Evolutionary conservation across 2,797 vertebrate genomes (phyloP).

Genomic region (Hypotaenidia philippensis): DNA sequence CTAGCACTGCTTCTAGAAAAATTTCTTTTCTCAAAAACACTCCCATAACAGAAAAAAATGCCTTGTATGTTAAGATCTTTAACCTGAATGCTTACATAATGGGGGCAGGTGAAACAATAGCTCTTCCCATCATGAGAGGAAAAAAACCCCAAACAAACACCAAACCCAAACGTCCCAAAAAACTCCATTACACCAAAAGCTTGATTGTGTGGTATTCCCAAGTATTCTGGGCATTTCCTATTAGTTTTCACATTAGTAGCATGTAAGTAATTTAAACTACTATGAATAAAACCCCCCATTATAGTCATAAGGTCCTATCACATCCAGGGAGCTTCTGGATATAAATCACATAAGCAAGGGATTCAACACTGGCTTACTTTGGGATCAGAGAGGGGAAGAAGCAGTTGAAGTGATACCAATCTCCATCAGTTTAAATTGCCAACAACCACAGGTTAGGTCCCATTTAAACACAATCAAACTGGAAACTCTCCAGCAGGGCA

Average conservation of each 20-base stretch:
- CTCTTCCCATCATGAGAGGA: neutral
- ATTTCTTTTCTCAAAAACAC: neutral
- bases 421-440: neutral
- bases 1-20: neutral
- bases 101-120: neutral
- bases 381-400: neutral
- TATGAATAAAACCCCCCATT: neutral
- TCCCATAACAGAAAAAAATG: neutral
- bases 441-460: neutral
- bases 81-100: neutral
- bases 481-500: neutral
- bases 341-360: neutral
- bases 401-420: neutral
- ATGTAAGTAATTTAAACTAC: neutral
- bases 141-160: neutral
- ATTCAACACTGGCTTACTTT: neutral
- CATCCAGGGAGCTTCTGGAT: neutral
- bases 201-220: neutral
- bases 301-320: neutral
- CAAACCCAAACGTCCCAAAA: neutral
- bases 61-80: neutral
- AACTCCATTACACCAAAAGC: neutral
- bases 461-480: neutral
- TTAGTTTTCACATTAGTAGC: neutral
- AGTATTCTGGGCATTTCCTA: neutral